Evolutionary conservation across 1,140 invertebrate genomes (phyloP).

Genomic region (silkworm (Bombyx mori)): ASM3026992v2 NC_085135.1:4785001-4785500

Average conservation of each 20-base stretch:
- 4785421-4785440: slow-evolving; percentile 1
- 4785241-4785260: slow-evolving; percentile 20
- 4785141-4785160: too few species aligned
- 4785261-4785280: slow-evolving; percentile 11
- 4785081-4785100: too few species aligned
- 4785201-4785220: slow-evolving; percentile 16
- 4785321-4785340: slow-evolving; percentile 6
- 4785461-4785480: slow-evolving; percentile 3
- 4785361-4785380: neutral
- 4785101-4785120: too few species aligned
- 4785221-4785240: slow-evolving; percentile 17
- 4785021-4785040: too few species aligned
- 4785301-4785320: slow-evolving; percentile 19
- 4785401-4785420: slow-evolving; percentile 6
- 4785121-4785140: too few species aligned
- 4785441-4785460: neutral
- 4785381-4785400: slow-evolving; percentile 1
- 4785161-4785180: too few species aligned
- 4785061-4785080: too few species aligned
- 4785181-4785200: too few species aligned
- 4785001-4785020: too few species aligned
- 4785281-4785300: neutral
- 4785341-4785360: neutral
- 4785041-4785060: too few species aligned
- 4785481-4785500: neutral